Conservation (phyloP, 2,797 vertebrate genomes). For the Tokudaia tokunoshimensis region DNA sequence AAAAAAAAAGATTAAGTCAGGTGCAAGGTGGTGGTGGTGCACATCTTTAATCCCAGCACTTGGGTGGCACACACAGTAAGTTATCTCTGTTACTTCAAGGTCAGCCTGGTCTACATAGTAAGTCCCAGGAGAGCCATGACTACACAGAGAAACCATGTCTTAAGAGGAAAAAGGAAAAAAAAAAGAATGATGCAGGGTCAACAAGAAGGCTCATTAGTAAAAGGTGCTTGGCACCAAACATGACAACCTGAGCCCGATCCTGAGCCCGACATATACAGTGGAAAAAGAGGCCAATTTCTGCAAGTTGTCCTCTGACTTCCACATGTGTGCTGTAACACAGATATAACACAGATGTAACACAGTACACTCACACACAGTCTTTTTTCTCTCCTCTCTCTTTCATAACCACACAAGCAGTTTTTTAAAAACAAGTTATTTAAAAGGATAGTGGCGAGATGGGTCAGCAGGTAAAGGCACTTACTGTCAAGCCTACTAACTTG, state of each 20-base stretch:
- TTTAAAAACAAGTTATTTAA: background rate
- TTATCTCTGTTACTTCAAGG: too few relatives aligned
- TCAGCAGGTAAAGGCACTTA: background rate
- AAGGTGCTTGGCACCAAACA: background rate
- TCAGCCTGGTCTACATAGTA: background rate
- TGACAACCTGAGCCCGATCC: too few relatives aligned
- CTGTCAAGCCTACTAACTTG: background rate
- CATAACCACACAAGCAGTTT: background rate
- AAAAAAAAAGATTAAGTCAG: background rate
- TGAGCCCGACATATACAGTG: background rate
- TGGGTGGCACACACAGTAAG: background rate
- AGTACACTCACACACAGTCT: too few relatives aligned
- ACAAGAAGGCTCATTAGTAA: background rate
- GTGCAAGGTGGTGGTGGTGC: background rate
- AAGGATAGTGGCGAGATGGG: background rate
- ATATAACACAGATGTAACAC: background rate
- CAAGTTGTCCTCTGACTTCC: background rate
- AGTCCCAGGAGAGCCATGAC: background rate
- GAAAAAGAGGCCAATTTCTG: background rate
- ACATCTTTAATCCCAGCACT: background rate
- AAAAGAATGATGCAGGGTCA: background rate
- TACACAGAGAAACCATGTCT: background rate
- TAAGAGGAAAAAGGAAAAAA: background rate
- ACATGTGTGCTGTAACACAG: too few relatives aligned
- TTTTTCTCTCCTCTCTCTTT: background rate